Percentiles rank a stretch among this genome's conserved stretches.
Conservation (phyloP, 2,113 vertebrate genomes). For the Dromiciops gliroides region DNA sequence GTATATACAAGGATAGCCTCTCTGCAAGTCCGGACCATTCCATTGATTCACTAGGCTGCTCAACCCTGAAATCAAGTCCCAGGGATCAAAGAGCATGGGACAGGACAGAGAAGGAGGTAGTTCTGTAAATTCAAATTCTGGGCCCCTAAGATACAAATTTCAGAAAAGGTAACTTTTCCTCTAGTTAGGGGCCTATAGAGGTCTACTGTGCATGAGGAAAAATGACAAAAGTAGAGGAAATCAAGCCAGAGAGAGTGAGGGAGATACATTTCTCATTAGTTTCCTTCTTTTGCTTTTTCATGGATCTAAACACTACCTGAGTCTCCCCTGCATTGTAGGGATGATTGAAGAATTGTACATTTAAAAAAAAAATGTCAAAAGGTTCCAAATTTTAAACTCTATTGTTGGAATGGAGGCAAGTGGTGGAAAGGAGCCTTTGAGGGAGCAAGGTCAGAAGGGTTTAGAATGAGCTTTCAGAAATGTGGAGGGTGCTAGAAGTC, state of each 20-base stretch:
- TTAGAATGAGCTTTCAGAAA: neutral
- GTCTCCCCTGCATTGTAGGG: neutral
- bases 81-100: neutral
- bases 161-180: neutral
- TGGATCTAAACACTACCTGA: neutral
- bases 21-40: neutral
- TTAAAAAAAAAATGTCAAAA: neutral
- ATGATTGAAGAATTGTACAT: neutral
- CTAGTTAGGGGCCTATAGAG: neutral
- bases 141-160: neutral
- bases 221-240: neutral
- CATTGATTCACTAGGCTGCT: neutral
- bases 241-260: neutral
- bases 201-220: neutral
- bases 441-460: neutral
- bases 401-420: neutral
- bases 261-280: neutral
- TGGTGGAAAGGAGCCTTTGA: neutral
- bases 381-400: neutral
- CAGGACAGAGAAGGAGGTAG: no score
- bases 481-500: neutral
- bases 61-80: neutral
- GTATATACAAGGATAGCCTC: neutral
- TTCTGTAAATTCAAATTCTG: neutral
- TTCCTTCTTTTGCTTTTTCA: neutral